A percentile compares a stretch with the other conserved stretches of the same genome.
Conservation (phyloP, 2,113 vertebrate species). For the Tragelaphus imberbis region DNA sequence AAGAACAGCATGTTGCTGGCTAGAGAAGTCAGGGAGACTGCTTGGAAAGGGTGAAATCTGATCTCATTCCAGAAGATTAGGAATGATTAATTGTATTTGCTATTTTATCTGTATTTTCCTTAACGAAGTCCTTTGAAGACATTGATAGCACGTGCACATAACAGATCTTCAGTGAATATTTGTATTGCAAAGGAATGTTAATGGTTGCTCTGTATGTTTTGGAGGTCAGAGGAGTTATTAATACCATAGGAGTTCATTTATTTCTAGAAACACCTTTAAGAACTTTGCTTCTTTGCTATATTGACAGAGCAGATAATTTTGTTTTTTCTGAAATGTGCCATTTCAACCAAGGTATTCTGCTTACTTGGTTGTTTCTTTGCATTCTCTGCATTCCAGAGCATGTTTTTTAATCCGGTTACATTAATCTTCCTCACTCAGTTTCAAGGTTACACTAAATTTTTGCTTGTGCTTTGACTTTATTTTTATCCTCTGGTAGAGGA, state of each 20-base stretch:
- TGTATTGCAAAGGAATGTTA: neutral
- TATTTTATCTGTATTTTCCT: neutral
- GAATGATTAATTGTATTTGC: neutral
- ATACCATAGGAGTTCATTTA: constrained; percentile 7
- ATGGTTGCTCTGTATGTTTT: neutral
- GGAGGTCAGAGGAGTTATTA: neutral
- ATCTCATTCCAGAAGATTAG: neutral
- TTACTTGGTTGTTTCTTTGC: constrained; percentile 32
- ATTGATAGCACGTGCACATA: neutral
- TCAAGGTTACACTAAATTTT: constrained; percentile 41
- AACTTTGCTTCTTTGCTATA: neutral
- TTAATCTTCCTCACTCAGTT: constrained; percentile 17
- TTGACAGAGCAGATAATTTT: neutral
- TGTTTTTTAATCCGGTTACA: constrained; percentile 20
- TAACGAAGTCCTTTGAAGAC: constrained; percentile 9
- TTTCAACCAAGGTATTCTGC: constrained; percentile 9
- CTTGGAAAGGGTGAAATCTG: neutral
- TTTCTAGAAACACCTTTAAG: neutral
- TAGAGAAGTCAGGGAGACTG: neutral
- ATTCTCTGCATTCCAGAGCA: neutral
- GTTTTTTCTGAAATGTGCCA: neutral
- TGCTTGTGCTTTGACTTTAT: constrained; percentile 16
- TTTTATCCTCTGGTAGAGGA: neutral
- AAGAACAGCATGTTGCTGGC: neutral
- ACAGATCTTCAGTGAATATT: neutral